Evolutionary conservation across 2,888 invertebrate species (phyloP).

Genomic region (Drosophila sordidapex): DNA sequence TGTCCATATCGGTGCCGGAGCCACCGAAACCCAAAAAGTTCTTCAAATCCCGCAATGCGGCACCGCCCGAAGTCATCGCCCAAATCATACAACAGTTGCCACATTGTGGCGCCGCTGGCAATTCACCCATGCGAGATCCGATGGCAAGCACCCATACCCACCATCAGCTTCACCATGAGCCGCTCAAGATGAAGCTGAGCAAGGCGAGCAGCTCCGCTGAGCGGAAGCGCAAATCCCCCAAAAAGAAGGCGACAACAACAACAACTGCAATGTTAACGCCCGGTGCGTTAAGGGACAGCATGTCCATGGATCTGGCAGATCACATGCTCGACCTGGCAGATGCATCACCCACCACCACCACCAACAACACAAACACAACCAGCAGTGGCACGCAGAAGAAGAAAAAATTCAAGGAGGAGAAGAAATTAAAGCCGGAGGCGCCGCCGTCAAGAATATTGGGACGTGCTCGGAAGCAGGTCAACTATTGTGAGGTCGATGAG

Average conservation of each 20-base stretch:
- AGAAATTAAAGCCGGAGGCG: slow-evolving; percentile 83
- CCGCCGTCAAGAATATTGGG: slow-evolving; percentile 83
- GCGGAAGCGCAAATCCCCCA: slow-evolving; percentile 82
- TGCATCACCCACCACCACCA: slow-evolving; percentile 44
- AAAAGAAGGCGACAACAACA: slow-evolving; percentile 59
- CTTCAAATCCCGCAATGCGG: slow-evolving; percentile 92
- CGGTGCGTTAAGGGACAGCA: slow-evolving; percentile 63
- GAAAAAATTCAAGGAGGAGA: slow-evolving; percentile 83
- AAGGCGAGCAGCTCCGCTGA: slow-evolving; percentile 79
- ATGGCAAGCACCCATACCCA: slow-evolving; percentile 39
- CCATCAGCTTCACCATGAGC: slow-evolving; percentile 62
- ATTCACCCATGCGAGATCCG: slow-evolving; percentile 83
- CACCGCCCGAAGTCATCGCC: slow-evolving; percentile 86
- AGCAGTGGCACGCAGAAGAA: slow-evolving; percentile 43
- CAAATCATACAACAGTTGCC: slow-evolving; percentile 84
- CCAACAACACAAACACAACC: slow-evolving; percentile 30
- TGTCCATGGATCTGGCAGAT: slow-evolving; percentile 46
- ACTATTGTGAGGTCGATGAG: slow-evolving; percentile 87
- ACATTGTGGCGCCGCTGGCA: slow-evolving; percentile 72
- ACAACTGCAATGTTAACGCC: slow-evolving; percentile 46
- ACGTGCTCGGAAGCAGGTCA: slow-evolving; percentile 87
- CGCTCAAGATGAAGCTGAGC: slow-evolving; percentile 83
- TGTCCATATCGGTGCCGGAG: slow-evolving; percentile 80
- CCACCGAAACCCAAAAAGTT: slow-evolving; percentile 94
- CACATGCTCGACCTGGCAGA: slow-evolving; percentile 27